These are phyloP conservation scores for Syndactyla subalaris DNA, from an alignment of 2,797 vertebrate species.

Conservation along the genomic window DNA sequence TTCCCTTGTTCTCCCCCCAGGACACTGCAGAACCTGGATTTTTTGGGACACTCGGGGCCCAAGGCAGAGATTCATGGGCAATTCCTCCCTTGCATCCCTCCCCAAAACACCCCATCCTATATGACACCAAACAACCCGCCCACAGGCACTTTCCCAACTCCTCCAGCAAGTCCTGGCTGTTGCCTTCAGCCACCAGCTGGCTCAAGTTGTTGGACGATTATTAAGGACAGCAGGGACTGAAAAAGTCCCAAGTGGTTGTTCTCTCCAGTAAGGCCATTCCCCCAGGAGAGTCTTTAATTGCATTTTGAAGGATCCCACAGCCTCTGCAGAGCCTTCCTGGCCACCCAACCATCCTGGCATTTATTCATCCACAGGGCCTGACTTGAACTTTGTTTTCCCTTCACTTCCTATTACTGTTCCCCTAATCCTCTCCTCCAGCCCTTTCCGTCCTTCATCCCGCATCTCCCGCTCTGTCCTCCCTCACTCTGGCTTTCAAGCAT, in stretches of 20 bases:
- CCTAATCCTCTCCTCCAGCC: slow-evolving; percentile 43
- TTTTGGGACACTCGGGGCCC: fast-evolving
- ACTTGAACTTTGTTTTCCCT: slow-evolving; percentile 57
- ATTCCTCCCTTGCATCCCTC: not conserved
- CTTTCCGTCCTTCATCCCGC: not conserved
- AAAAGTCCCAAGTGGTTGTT: not conserved
- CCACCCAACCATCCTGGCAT: slow-evolving; percentile 5
- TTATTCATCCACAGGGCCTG: slow-evolving; percentile 2
- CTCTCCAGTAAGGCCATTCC: not conserved
- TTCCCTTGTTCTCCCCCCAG: not conserved
- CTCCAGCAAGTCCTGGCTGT: not conserved
- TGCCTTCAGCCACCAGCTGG: not conserved
- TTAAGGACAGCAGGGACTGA: slow-evolving; percentile 3
- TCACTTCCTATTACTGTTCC: slow-evolving; percentile 60
- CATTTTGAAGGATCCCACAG: slow-evolving; percentile 23
- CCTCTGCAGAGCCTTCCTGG: not conserved
- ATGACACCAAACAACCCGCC: fast-evolving
- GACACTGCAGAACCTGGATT: not conserved
- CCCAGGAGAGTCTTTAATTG: slow-evolving; percentile 63
- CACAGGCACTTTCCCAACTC: fast-evolving
- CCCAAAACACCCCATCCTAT: not conserved
- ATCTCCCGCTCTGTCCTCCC: not conserved
- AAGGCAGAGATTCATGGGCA: not conserved
- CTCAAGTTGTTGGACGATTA: not conserved
- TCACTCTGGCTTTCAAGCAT: not conserved